Evolutionary conservation across 2,797 vertebrate genomes (phyloP).

Genomic region (Crocidura indochinensis): DNA sequence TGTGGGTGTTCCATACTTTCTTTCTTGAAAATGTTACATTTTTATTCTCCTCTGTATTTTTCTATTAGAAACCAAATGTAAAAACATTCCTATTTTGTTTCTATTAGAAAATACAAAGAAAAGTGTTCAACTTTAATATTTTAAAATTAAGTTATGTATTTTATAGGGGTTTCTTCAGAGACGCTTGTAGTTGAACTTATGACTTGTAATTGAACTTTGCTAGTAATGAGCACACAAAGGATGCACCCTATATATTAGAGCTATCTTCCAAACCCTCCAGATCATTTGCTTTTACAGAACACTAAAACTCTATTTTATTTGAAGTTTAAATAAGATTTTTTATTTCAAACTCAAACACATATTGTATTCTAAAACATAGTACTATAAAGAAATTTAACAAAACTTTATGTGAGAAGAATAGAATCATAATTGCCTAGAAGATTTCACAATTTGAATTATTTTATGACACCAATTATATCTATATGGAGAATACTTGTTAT

Average conservation of each 20-base stretch:
- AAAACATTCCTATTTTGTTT: conserved; percentile 43
- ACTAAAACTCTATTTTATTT: conserved; percentile 41
- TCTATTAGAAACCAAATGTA: conserved; percentile 21
- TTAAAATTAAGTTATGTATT: too few relatives aligned
- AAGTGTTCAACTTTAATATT: neutral
- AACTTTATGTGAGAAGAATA: conserved; percentile 16
- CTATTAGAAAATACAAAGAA: conserved; percentile 3
- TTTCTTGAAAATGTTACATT: neutral
- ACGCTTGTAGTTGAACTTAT: too few relatives aligned
- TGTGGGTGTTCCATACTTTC: neutral
- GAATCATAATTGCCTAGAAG: conserved; percentile 32
- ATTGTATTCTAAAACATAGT: conserved; percentile 24
- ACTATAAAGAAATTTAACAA: neutral
- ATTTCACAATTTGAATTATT: conserved; percentile 33
- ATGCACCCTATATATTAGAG: too few relatives aligned
- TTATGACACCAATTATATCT: conserved; percentile 2
- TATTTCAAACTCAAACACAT: conserved; percentile 36
- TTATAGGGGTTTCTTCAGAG: too few relatives aligned
- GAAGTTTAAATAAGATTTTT: conserved; percentile 33
- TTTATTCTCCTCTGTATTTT: conserved; percentile 2
- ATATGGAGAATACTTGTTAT: conserved; percentile 10
- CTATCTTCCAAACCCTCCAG: too few relatives aligned
- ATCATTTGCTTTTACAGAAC: conserved; percentile 52
- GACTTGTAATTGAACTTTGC: too few relatives aligned
- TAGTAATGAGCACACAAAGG: too few relatives aligned